Evolutionary conservation across 2,113 vertebrate species (phyloP), one percentile per base, ranked within the genome.

Genomic region (Pollachius pollachius): DNA sequence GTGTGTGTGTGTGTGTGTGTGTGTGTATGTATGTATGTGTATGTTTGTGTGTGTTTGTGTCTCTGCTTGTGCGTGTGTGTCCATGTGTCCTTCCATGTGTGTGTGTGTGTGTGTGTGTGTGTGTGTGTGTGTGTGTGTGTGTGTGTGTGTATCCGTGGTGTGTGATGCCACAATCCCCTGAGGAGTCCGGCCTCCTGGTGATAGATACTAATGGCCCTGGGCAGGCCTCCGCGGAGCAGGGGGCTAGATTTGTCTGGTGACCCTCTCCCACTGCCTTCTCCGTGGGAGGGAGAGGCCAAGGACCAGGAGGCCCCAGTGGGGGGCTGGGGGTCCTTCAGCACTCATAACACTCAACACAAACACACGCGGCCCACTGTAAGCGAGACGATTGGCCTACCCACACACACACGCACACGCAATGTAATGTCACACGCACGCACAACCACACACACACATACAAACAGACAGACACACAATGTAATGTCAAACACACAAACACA

Each of bases 191-290:
- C 78, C 78, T 82, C 80, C 84, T 78, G 82, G 85, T 88, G 86
- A 89, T 83, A 79, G 89, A 90, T 85, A 80, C 81, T 88, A 84
- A 89, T 87, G 76, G 84, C 81, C 84, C 63, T 78, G 81, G 88
- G 86, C 85, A 86, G 89, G 77, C 83, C 84, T 90, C 85, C 70
- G 56, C 71, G 80, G 86, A 78, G 77, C 85, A 65, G 67, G 67
- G 80, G 76, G 68, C 69, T 70, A 77, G 79, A 70, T 75, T 84
- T 85, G 89, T 76, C 82, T 81, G 60, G 83, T 86, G 80, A 85
- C 86, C 85, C 77, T 59, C 61, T 81, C 84, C 80, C 83, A 78
- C 84, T 83, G 84, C 80, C 80, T 81, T 81, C 84, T 15, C 80
- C 64, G 82, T 66, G 75, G 81, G 81, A 74, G 74, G 65, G 73